A percentile compares a stretch with the other conserved stretches of the same genome.
phyloP scores from a whole-genome alignment of 2,113 vertebrate genomes.

The Holacanthus passer region DNA sequence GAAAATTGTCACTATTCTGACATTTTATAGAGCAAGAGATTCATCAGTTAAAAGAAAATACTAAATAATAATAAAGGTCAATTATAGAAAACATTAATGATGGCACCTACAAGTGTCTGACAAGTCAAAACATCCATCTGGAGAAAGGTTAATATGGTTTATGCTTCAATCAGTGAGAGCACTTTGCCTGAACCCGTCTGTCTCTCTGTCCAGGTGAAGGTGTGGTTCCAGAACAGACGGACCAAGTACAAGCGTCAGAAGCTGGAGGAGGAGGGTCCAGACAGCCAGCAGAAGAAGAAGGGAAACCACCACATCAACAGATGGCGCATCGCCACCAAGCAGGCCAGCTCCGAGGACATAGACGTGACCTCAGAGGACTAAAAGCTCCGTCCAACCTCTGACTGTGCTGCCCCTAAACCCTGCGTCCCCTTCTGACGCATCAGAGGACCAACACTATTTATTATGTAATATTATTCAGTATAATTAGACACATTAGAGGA shows the following conservation, averaged over 20 bases:
- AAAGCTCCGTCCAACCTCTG: conserved; percentile 4
- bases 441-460: conserved; percentile 85
- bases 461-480: conserved; percentile 81
- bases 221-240: conserved; percentile 98
- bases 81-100: not conserved
- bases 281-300: conserved; percentile 97
- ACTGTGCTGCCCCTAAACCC: not conserved
- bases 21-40: not conserved
- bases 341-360: conserved; percentile 93
- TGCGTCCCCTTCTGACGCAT: conserved; percentile 28
- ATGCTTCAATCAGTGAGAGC: not conserved
- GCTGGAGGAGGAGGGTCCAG: conserved; percentile 96
- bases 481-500: conserved; percentile 72
- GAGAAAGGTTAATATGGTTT: not conserved
- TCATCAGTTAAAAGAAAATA: not conserved
- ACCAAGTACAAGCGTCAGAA: conserved; percentile 99
- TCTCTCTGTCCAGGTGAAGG: conserved; percentile 90
- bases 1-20: not conserved
- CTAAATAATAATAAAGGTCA: not conserved
- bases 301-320: conserved; percentile 98
- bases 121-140: not conserved
- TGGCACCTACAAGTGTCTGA: not conserved
- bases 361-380: conserved; percentile 95
- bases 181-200: not conserved
- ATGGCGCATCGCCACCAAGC: conserved; percentile 97